Evolutionary conservation across 2,888 invertebrate species (phyloP), one percentile per base, ranked within the genome.

Genomic region (Lissonota sp.): DNA sequence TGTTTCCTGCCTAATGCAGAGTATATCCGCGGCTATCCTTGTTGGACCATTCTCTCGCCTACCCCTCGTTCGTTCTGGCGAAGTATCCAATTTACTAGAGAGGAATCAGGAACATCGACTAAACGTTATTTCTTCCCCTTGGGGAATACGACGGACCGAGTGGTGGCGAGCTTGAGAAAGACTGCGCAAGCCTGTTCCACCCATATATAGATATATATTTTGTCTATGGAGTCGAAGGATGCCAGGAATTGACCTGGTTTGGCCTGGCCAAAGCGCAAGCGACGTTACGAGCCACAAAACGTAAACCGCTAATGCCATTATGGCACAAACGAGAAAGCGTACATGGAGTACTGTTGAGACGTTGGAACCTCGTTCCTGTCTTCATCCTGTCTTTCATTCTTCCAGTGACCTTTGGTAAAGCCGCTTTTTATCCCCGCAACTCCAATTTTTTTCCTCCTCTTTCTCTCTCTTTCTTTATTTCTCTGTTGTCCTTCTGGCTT

Each of bases 1-100:
- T 58, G 75, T 60, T 42, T 40, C 44, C 16, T 40, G 67, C 64
- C 72, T 63, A 60, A 51, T 40, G 6, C 42, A 42, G 14, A 75
- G 53, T 26, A 58, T 55, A 58, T 55, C 37, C 12, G 14, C 14
- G 16, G 26, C 71, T 14, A 69, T 70, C 57, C 64, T 62, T 60
- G 63, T 70, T 3, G 58, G 66, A 60, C 77, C 70, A 81, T 44
- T 73, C 26, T 26, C 80, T 77, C 77, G 63, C 64, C 60, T 77
- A 73, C 73, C 64, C 55, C 72, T 77, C 80, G 73, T 70, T 70
- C 77, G 66, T 70, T 70, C 64, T 49, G 64, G 66, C 79, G 63
- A 81, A 83, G 83, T 84, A 84, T 84, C 84, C 84, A 84, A 84
- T 84, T 84, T 82, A 80, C 82, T 77, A 79, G 84, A 84, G 83